A percentile compares a stretch with the other conserved stretches of the same genome.
phyloP scores from a whole-genome alignment of 2,797 vertebrate genomes.

The Etheostoma perlongum region DNA sequence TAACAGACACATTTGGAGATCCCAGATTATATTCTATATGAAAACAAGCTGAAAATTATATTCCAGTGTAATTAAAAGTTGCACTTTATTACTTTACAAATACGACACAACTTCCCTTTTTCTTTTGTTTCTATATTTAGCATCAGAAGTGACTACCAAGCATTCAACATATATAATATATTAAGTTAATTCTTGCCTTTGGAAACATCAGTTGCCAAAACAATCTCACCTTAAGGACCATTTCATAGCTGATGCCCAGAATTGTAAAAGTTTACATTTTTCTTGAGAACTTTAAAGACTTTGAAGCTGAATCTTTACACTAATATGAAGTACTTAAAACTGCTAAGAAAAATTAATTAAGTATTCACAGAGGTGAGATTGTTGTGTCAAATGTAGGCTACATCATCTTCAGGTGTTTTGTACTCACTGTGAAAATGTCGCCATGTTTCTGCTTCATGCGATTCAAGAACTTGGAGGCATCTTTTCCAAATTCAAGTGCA shows the following conservation, averaged over 20 bases:
- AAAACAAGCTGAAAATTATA: neutral
- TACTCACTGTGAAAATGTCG: constrained; percentile 90
- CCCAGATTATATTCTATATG: neutral
- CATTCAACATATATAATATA: neutral
- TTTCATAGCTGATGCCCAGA: neutral
- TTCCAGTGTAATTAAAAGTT: neutral
- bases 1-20: neutral
- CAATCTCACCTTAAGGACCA: neutral
- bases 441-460: constrained; percentile 92
- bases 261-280: neutral
- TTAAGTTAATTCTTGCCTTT: neutral
- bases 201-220: neutral
- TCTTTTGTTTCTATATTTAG: neutral
- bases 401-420: neutral
- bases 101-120: neutral
- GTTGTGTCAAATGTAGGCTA: neutral
- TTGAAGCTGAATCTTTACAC: neutral
- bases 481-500: constrained; percentile 90
- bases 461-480: constrained; percentile 87
- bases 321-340: neutral
- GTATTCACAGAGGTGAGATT: neutral
- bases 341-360: neutral
- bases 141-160: neutral
- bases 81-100: neutral
- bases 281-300: neutral